Evolutionary conservation across 2,888 invertebrate species (phyloP), one percentile per base, ranked within the genome.

Genomic region (Folsomia manolachei): DNA sequence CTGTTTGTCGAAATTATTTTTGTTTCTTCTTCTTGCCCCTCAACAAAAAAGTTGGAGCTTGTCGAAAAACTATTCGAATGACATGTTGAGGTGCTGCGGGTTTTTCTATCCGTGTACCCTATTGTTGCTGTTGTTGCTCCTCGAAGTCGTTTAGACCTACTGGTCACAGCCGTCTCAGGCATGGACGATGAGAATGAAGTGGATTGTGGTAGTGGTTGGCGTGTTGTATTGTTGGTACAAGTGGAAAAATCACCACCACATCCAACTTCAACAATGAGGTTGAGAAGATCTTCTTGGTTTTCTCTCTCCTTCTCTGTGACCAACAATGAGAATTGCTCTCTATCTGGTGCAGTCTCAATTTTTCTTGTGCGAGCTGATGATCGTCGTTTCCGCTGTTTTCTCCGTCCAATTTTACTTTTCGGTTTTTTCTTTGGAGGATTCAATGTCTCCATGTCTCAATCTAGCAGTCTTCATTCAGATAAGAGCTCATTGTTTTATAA

Each of bases 61-160:
- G n/a, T n/a, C n/a, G n/a, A n/a, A n/a, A n/a, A n/a, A n/a, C n/a
- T n/a, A n/a, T n/a, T n/a, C n/a, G n/a, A n/a, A n/a, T n/a, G n/a
- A n/a, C n/a, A n/a, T n/a, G n/a, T n/a, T n/a, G 65, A 66, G 1
- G 53, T 21, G 52, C 67, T 67, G 19, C 67, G 27, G 19, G 67
- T 67, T 60, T 56, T 67, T 14, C 67, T 39, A 56, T 67, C 67
- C 1, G 67, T 66, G 24, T 23, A 52, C 11, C 51, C 25, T 2
- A 67, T 67, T 25, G 14, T 2, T 18, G 25, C 24, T 18, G 62
- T 56, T 67, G 67, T 67, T 67, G 67, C 67, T 67, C 18, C 67
- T 56, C 60, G 51, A 56, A 67, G 60, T 39, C 67, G 24, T 26
- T 67, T 67, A 26, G 67, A 53, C 25, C 67, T 67, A 67, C 67